A percentile compares a stretch with the other conserved stretches of the same genome.
These are phyloP conservation scores for Contarinia nasturtii DNA, from an alignment of 1,140 invertebrate species.

Conservation along the genomic window DNA sequence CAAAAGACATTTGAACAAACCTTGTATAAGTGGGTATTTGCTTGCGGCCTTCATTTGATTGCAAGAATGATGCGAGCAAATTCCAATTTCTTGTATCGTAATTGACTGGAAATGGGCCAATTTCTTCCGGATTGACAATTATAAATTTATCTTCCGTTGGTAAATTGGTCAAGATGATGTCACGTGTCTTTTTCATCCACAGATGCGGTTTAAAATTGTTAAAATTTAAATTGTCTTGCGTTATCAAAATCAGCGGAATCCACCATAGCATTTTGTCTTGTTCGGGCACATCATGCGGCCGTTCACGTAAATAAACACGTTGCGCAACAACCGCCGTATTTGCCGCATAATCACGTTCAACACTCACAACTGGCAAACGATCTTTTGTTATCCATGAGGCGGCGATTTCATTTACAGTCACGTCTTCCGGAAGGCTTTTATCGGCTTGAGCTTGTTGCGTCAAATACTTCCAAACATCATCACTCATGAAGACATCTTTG, in stretches of 20 bases:
- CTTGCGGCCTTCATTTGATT: conserved; percentile 26
- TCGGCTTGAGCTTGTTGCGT: conserved; percentile 42
- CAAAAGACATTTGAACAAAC: conserved; percentile 5
- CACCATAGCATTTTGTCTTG: conserved; percentile 45
- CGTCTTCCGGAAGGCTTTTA: conserved; percentile 29
- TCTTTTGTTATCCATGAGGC: conserved; percentile 67
- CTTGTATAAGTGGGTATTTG: conserved; percentile 43
- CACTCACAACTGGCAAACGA: conserved; percentile 57
- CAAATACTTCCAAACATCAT: conserved; percentile 63
- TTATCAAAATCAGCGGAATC: conserved; percentile 40
- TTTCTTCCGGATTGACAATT: conserved; percentile 62
- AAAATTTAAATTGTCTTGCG: conserved; percentile 34
- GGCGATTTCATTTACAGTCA: conserved; percentile 44
- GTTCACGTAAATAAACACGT: conserved; percentile 46
- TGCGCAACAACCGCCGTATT: conserved; percentile 42
- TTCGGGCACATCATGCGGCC: conserved; percentile 40
- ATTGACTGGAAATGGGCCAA: conserved; percentile 63
- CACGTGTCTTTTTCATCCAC: conserved; percentile 37
- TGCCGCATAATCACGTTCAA: conserved; percentile 44
- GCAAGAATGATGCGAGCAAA: conserved; percentile 41
- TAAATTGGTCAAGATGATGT: conserved; percentile 28
- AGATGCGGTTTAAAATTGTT: conserved; percentile 26
- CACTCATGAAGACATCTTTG: conserved; percentile 46
- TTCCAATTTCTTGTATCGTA: conserved; percentile 66
- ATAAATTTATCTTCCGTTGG: conserved; percentile 37